phyloP scores from a whole-genome alignment of 1,140 invertebrate genomes.

The Drosophila erecta region DNA sequence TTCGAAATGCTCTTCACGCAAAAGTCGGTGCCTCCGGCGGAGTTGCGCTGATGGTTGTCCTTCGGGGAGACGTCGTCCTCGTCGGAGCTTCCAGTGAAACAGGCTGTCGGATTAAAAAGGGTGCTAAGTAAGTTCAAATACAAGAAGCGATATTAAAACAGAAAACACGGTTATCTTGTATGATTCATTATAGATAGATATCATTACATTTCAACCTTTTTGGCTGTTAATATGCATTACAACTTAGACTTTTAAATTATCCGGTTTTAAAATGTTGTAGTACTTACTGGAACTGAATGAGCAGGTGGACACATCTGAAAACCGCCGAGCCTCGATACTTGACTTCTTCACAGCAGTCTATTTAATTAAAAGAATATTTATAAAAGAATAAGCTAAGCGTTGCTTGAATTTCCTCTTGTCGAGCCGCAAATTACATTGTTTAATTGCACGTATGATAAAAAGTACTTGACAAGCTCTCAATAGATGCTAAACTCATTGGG shows the following conservation, averaged over 20 bases:
- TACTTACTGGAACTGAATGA: conserved; percentile 94
- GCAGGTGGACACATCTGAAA: conserved; percentile 96
- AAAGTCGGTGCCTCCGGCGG: conserved; percentile 92
- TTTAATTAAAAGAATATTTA: no score
- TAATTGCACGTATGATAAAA: background rate
- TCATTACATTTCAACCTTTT: no score
- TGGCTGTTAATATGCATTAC: no score
- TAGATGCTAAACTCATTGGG: no score
- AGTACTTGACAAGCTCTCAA: background rate
- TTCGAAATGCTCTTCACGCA: conserved; percentile 96
- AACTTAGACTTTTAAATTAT: no score
- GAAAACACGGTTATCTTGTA: no score
- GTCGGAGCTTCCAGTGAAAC: conserved; percentile 94
- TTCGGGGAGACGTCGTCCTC: conserved; percentile 89
- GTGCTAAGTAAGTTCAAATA: background rate
- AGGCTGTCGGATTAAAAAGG: conserved; percentile 85
- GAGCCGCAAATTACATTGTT: background rate
- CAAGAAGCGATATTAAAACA: background rate
- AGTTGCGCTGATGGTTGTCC: conserved; percentile 92
- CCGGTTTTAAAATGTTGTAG: background rate
- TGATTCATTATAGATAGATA: no score
- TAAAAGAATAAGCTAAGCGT: no score
- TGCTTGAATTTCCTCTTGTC: background rate
- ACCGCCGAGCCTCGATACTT: conserved; percentile 91
- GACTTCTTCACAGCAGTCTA: conserved; percentile 71